These are phyloP conservation scores for Spea multiplicata DNA, from an alignment of 2,113 vertebrate species.

Conservation along the genomic window DNA sequence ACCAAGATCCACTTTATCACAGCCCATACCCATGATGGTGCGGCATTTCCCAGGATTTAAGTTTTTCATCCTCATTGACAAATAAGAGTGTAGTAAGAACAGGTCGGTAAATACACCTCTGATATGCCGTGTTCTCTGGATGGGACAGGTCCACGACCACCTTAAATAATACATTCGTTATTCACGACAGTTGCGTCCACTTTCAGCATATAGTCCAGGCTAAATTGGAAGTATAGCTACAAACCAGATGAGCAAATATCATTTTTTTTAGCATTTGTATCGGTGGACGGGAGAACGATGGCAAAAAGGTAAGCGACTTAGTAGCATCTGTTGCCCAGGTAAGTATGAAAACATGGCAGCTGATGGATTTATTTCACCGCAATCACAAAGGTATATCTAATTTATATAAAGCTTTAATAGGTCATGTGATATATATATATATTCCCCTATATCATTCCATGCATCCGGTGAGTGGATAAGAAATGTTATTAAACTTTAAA, in stretches of 20 bases:
- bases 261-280: slow-evolving; percentile 38
- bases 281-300: slow-evolving; percentile 33
- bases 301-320: slow-evolving; percentile 40
- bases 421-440: too few species aligned
- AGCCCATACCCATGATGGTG: slow-evolving; percentile 58
- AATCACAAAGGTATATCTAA: too few species aligned
- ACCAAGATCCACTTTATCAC: slow-evolving; percentile 63
- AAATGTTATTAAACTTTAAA: too few species aligned
- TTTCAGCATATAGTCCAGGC: slow-evolving; percentile 52
- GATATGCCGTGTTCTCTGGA: slow-evolving; percentile 53
- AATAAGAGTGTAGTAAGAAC: slow-evolving; percentile 53
- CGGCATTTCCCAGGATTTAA: slow-evolving; percentile 53
- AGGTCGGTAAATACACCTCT: slow-evolving; percentile 55
- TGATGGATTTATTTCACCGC: too few species aligned
- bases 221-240: slow-evolving; percentile 37
- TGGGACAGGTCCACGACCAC: slow-evolving; percentile 50
- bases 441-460: too few species aligned
- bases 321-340: slow-evolving; percentile 56
- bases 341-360: slow-evolving; percentile 54
- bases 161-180: slow-evolving; percentile 61
- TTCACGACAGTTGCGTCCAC: slow-evolving; percentile 62
- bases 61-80: slow-evolving; percentile 47
- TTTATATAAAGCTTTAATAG: too few species aligned
- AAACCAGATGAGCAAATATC: slow-evolving; percentile 29
- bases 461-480: too few species aligned